These are phyloP conservation scores for Proctacanthus coquilletti DNA, from an alignment of 1,140 invertebrate genomes.

Conservation along the genomic window DNA sequence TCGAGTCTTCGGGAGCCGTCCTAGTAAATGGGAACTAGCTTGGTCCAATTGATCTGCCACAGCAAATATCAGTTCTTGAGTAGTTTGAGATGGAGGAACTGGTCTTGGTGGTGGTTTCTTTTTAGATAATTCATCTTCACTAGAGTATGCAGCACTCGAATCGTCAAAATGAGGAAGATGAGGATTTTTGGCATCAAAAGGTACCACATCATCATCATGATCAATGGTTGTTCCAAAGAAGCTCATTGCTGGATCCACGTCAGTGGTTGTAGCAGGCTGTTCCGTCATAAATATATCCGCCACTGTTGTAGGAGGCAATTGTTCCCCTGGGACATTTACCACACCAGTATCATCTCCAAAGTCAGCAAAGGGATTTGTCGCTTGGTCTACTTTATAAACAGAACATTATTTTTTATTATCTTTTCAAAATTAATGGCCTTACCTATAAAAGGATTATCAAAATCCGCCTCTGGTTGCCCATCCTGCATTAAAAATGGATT, in stretches of 20 bases:
- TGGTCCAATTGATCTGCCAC: slow-evolving; percentile 80
- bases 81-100: slow-evolving; percentile 45
- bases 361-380: slow-evolving; percentile 43
- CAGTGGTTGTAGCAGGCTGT: slow-evolving; percentile 6
- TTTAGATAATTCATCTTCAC: slow-evolving; percentile 21
- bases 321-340: slow-evolving; percentile 12
- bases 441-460: slow-evolving; percentile 22
- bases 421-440: no score
- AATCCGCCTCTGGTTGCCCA: slow-evolving; percentile 10
- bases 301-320: background rate
- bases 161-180: no score
- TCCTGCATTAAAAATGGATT: slow-evolving; percentile 38
- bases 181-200: no score
- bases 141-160: slow-evolving; percentile 17
- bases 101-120: slow-evolving; percentile 35
- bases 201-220: slow-evolving; percentile 23
- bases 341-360: slow-evolving; percentile 29
- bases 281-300: slow-evolving; percentile 7
- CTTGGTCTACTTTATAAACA: no score
- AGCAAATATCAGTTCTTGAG: slow-evolving; percentile 68
- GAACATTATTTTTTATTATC: no score
- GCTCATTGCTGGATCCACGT: slow-evolving; percentile 17
- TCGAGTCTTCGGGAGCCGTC: slow-evolving; percentile 63
- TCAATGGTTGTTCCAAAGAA: slow-evolving; percentile 22
- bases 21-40: slow-evolving; percentile 64